Percentiles rank a stretch among this genome's conserved stretches.
These are phyloP conservation scores for Flabesymbios commensalis DNA, from an alignment of 2,888 invertebrate species.

Conservation along the genomic window DNA sequence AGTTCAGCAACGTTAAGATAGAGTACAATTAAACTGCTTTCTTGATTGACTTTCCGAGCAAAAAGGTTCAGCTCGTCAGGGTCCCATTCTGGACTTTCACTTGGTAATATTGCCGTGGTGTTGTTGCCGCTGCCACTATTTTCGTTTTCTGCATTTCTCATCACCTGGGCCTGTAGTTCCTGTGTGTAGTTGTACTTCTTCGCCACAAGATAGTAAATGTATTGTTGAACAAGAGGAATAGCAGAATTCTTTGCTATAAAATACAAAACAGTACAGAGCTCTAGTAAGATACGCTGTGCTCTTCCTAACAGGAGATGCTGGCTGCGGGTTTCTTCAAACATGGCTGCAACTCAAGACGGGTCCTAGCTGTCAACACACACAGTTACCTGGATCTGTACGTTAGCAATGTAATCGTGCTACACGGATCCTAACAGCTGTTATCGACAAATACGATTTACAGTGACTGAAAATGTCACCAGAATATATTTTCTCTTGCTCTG, in stretches of 20 bases:
- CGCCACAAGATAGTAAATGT: slow-evolving; percentile 32
- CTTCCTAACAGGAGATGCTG: slow-evolving; percentile 18
- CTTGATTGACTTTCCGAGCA: slow-evolving; percentile 30
- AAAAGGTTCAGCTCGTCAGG: neutral
- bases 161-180: slow-evolving; percentile 6
- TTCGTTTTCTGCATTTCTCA: neutral
- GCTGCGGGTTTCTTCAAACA: neutral
- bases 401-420: no score
- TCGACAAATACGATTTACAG: no score
- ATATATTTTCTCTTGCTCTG: no score
- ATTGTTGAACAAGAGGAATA: slow-evolving; percentile 36
- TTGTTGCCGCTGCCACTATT: neutral
- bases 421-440: no score
- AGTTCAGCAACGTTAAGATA: slow-evolving; percentile 56
- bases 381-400: no score
- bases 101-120: neutral
- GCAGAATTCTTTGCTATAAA: slow-evolving; percentile 35
- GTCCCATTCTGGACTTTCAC: neutral
- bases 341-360: no score
- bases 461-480: no score
- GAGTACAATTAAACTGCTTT: slow-evolving; percentile 36
- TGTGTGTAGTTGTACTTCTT: slow-evolving; percentile 33
- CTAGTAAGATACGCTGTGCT: slow-evolving; percentile 32
- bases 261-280: slow-evolving; percentile 32
- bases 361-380: no score